Evolutionary conservation across 2,113 vertebrate genomes (phyloP).

Genomic region (Rana temporaria): DNA sequence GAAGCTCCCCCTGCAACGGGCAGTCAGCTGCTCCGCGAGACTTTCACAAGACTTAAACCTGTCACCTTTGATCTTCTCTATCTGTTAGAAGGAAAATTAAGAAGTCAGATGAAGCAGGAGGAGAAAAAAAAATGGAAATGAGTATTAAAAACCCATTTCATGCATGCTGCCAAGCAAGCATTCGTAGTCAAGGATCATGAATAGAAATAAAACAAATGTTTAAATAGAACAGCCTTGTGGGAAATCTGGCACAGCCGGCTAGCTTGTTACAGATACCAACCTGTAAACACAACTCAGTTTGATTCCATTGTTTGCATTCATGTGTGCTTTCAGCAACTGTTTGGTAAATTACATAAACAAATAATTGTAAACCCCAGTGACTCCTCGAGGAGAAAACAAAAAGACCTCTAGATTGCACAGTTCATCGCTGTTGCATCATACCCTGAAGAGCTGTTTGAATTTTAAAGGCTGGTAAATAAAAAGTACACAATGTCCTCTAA

Average conservation of each 20-base stretch:
- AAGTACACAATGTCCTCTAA: too few relatives aligned
- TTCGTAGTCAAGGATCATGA: neutral
- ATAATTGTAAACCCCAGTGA: neutral
- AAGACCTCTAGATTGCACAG: too few relatives aligned
- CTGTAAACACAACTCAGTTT: slow-evolving; percentile 12
- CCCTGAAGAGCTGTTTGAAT: too few relatives aligned
- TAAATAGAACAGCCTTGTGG: neutral
- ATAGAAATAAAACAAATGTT: slow-evolving; percentile 16
- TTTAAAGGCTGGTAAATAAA: too few relatives aligned
- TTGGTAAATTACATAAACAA: neutral
- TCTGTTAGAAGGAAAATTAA: slow-evolving; percentile 1
- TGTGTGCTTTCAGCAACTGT: neutral
- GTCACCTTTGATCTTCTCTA: slow-evolving; percentile 59
- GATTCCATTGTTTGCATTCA: neutral
- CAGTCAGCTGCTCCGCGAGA: slow-evolving; percentile 52
- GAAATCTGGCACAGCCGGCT: slow-evolving; percentile 5
- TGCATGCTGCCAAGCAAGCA: slow-evolving; percentile 1
- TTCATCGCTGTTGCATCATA: too few relatives aligned
- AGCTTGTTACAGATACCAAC: neutral
- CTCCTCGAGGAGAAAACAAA: too few relatives aligned
- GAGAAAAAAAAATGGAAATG: neutral
- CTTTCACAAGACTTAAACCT: slow-evolving; percentile 59
- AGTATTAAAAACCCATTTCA: neutral
- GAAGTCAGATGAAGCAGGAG: neutral
- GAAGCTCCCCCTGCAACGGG: too few relatives aligned